Evolutionary conservation across 1,140 invertebrate genomes (phyloP).

Genomic region (Drosophila quadrilineata): DNA sequence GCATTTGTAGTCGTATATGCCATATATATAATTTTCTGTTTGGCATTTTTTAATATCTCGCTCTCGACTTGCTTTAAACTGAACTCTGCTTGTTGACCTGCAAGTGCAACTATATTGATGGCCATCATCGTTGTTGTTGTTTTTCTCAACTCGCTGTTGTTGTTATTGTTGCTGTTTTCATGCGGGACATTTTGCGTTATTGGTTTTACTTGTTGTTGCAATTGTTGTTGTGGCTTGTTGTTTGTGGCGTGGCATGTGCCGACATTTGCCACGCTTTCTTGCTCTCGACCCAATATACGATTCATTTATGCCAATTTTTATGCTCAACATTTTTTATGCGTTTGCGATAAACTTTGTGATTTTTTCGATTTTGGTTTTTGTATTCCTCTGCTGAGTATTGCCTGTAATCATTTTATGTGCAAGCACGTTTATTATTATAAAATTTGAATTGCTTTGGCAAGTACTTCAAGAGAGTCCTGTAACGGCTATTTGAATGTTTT

Average conservation of each 20-base stretch:
- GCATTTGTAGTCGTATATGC: background rate
- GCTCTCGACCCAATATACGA: background rate
- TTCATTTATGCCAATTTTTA: conserved; percentile 17
- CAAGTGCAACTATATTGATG: conserved; percentile 54
- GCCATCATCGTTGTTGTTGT: background rate
- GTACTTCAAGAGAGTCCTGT: conserved; percentile 10
- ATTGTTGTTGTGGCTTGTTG: conserved; percentile 9
- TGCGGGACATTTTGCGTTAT: conserved; percentile 46
- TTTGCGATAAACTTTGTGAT: background rate
- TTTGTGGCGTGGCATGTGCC: too few species aligned
- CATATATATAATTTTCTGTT: background rate
- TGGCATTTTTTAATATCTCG: conserved; percentile 19
- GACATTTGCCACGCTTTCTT: background rate
- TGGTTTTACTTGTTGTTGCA: conserved; percentile 36
- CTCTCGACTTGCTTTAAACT: conserved; percentile 20
- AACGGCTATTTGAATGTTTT: background rate
- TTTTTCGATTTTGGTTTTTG: background rate
- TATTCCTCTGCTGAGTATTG: background rate
- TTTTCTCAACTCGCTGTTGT: background rate
- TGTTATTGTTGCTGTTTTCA: background rate
- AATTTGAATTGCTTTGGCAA: conserved; percentile 1
- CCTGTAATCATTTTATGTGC: conserved; percentile 8
- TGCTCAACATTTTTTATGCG: conserved; percentile 21
- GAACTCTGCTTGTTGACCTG: conserved; percentile 35
- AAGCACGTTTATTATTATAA: conserved; percentile 10